Evolutionary conservation across 2,113 vertebrate genomes (phyloP).

Genomic region (Brachyhypopomus gauderio): DNA sequence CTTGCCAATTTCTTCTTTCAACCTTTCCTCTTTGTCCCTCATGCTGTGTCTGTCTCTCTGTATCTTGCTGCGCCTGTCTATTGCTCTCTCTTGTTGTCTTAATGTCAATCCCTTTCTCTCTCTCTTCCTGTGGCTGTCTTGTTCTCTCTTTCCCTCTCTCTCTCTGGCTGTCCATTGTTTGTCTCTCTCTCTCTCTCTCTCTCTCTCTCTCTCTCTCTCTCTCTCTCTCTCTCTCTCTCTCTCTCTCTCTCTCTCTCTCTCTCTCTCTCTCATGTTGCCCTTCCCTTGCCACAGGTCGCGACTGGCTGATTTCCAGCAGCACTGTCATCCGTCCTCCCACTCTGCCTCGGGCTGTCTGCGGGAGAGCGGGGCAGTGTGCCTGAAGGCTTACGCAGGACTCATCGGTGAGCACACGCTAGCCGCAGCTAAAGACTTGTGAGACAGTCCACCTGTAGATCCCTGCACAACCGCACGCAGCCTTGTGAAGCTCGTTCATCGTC

Average conservation of each 20-base stretch:
- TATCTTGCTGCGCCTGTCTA: too few species aligned
- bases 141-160: too few species aligned
- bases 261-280: background rate
- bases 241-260: background rate
- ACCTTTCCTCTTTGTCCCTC: background rate
- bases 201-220: slow-evolving; percentile 27
- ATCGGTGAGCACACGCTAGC: slow-evolving; percentile 78
- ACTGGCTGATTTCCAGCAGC: slow-evolving; percentile 87
- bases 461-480: background rate
- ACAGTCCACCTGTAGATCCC: background rate
- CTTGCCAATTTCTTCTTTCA: background rate
- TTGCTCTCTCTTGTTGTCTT: too few species aligned
- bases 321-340: slow-evolving; percentile 78
- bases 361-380: slow-evolving; percentile 81
- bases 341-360: slow-evolving; percentile 76
- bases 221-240: background rate
- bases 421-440: slow-evolving; percentile 1
- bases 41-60: slow-evolving; percentile 53
- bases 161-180: too few species aligned
- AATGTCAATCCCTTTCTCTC: too few species aligned
- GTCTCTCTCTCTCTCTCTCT: too few species aligned
- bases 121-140: too few species aligned
- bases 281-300: slow-evolving; percentile 79
- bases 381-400: slow-evolving; percentile 88
- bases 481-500: background rate